Conservation (phyloP, 2,797 vertebrate species). For the Neosilurus mollespiculum region DNA sequence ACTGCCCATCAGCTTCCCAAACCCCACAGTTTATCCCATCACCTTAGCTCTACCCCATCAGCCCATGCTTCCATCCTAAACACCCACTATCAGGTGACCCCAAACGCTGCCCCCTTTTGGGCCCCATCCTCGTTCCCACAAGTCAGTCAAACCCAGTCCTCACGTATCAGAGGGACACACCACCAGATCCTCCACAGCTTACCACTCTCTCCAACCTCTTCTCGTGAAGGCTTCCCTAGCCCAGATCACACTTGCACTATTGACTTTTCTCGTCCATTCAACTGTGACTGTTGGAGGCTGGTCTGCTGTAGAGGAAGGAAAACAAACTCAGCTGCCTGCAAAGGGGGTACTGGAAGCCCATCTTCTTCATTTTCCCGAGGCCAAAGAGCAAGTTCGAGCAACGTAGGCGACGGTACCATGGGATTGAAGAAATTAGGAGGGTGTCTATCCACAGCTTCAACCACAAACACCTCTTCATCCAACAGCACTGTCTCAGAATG, state of each 20-base stretch:
- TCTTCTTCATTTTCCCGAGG: conserved; percentile 71
- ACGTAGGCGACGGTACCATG: conserved; percentile 64
- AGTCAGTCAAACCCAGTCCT: conserved; percentile 60
- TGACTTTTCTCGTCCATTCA: conserved; percentile 78
- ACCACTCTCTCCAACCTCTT: conserved; percentile 74
- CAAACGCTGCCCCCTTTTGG: conserved; percentile 64
- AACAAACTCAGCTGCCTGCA: conserved; percentile 63
- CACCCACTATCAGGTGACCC: conserved; percentile 65
- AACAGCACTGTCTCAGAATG: conserved; percentile 78
- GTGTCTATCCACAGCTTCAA: conserved; percentile 77
- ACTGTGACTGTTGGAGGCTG: conserved; percentile 81
- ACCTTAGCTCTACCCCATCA: conserved; percentile 70
- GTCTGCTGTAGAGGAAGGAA: conserved; percentile 72
- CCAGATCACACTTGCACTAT: conserved; percentile 81
- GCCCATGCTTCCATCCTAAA: conserved; percentile 75
- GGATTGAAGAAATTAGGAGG: conserved; percentile 74
- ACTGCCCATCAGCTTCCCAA: conserved; percentile 71
- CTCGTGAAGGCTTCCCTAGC: conserved; percentile 74
- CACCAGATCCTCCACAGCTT: conserved; percentile 63
- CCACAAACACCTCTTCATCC: conserved; percentile 78
- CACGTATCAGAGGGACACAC: conserved; percentile 55
- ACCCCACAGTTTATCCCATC: conserved; percentile 69
- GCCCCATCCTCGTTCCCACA: conserved; percentile 65
- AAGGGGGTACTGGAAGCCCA: conserved; percentile 67
- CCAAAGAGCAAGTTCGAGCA: conserved; percentile 62